Base-by-base conservation (phyloP, 2,888 invertebrate species). In the Acleris literana region DNA sequence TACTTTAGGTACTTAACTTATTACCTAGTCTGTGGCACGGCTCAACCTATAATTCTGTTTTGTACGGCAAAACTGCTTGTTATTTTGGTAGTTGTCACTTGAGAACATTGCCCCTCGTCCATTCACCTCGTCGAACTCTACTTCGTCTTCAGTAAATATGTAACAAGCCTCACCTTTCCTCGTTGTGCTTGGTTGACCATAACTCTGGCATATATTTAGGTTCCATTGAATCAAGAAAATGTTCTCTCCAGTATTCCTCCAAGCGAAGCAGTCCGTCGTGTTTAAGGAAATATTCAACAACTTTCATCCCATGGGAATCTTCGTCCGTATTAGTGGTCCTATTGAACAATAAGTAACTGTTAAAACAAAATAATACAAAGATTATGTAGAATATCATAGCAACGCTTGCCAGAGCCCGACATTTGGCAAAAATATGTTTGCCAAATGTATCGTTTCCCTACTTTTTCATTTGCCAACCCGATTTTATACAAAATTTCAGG, bases 151-250 rank as follows among this genome's bases (percentile, higher is more conserved):
- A 56, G 9, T 33, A 2, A 33, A 9, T 33, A 33, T 9, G 9
- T 9, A 33, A 33, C 33, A 9, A 33, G 33, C 33, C 63, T 29
- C 46, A 93, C 93, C 95, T 93, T 77, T 96, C 93, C 73, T 94
- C 94, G 80, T 95, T 95, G 82, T 96, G 96, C 73, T 93, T 94
- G 22, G 96, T 88, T 29, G 96, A 96, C 97, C 97, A 97, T 59
- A 95, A 86, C 1, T 93, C 85, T 0, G 97, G 97, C 83, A 97
- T 87, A 84, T 90, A 93, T 69, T 92, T 86, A 0, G 97, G 97
- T 59, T 93, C 82, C 97, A 97, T 97, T 1, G 93, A 91, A 0
- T 87, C 80, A 2, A 97, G 77, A 83, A 97, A 97, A 82, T 97
- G 96, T 73, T 95, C 90, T 11, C 97, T 87, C 97, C 97, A 97